These are phyloP conservation scores for Adrianichthys oophorus DNA, from an alignment of 2,797 vertebrate species.

Conservation along the genomic window DNA sequence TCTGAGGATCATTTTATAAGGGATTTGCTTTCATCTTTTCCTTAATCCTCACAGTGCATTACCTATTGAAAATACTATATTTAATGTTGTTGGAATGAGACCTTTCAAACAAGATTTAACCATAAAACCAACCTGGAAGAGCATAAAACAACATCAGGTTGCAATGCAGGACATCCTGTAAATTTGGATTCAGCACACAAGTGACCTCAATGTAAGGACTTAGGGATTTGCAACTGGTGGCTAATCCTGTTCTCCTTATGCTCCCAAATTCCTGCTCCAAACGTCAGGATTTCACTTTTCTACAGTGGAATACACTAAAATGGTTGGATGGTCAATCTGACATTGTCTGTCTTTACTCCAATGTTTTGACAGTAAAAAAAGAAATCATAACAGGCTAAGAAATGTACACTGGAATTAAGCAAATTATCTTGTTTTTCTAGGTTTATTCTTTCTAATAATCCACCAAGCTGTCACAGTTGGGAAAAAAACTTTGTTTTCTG, in stretches of 20 bases:
- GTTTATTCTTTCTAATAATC: background rate
- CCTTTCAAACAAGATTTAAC: background rate
- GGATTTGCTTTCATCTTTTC: background rate
- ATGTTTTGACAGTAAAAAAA: no score
- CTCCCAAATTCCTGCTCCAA: conserved; percentile 8
- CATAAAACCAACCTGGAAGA: background rate
- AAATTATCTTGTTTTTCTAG: no score
- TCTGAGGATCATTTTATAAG: background rate
- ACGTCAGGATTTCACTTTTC: background rate
- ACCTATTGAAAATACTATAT: no score
- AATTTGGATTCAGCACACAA: conserved; percentile 15
- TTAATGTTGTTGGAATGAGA: background rate
- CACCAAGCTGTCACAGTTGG: background rate
- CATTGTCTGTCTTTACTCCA: no score
- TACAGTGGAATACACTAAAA: background rate
- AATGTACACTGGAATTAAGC: background rate
- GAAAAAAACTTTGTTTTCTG: background rate
- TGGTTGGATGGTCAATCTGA: no score
- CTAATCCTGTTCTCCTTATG: background rate
- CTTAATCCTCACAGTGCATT: background rate
- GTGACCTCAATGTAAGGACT: conserved; percentile 2
- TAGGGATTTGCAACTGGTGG: conserved; percentile 23
- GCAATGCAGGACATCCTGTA: conserved; percentile 8
- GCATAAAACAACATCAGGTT: conserved; percentile 4
- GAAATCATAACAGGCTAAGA: background rate